These are phyloP conservation scores for Oscheius sp. DNA, from an alignment of 1,140 invertebrate genomes.

Conservation along the genomic window DNA sequence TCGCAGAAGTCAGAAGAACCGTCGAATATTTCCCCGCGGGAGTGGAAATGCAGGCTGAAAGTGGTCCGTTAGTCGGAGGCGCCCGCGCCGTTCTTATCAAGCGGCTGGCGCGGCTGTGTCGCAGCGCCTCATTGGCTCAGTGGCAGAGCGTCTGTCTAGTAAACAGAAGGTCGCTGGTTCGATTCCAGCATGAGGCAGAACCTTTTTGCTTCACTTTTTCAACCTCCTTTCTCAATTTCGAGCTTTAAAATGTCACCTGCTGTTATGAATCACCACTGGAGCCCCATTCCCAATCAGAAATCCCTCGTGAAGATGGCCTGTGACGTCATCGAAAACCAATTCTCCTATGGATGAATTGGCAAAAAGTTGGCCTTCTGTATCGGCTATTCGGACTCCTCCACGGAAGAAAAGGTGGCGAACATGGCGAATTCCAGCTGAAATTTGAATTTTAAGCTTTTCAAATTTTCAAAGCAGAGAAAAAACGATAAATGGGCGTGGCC, in stretches of 20 bases:
- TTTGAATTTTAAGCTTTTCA: neutral
- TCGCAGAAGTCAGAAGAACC: neutral
- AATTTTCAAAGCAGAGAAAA: neutral
- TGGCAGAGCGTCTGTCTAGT: conserved; percentile 33
- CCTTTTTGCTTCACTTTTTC: neutral
- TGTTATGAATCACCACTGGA: neutral
- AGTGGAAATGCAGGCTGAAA: neutral
- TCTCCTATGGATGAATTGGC: neutral
- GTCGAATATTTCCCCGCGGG: neutral
- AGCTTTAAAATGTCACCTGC: neutral
- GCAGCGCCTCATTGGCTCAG: conserved; percentile 46
- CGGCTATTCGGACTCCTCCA: neutral
- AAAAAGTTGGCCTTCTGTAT: neutral
- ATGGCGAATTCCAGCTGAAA: neutral
- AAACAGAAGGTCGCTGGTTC: conserved; percentile 6
- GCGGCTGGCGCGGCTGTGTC: too few species aligned
- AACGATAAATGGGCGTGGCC: too few species aligned
- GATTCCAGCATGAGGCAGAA: neutral
- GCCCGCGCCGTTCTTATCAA: neutral
- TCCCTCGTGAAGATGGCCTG: neutral
- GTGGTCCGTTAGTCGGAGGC: neutral
- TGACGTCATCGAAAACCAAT: neutral
- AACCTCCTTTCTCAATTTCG: neutral
- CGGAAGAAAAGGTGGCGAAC: neutral
- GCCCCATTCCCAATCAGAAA: neutral